These are phyloP conservation scores for Pelagia noctiluca DNA, from an alignment of 30 jellyfish, hydroid and myxozoan species.

Conservation along the genomic window DNA sequence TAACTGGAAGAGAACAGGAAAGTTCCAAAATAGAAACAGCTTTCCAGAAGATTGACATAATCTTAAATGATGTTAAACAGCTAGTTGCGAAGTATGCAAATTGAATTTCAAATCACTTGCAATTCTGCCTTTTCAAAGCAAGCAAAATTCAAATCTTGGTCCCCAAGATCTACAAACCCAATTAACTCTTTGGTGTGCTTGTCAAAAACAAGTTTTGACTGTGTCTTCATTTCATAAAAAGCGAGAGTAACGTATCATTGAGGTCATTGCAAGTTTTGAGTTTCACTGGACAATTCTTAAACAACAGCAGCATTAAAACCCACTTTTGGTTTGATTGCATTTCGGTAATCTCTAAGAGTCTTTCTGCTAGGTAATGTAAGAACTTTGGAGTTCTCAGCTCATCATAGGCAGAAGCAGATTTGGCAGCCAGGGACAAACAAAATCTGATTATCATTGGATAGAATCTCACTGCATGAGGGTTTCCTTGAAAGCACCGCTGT, in stretches of 20 bases:
- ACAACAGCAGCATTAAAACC: constrained; percentile 46
- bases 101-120: constrained; percentile 52
- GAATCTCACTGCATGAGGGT: constrained; percentile 14
- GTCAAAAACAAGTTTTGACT: constrained; percentile 47
- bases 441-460: constrained; percentile 11
- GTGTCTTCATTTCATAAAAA: constrained; percentile 62
- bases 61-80: constrained; percentile 17
- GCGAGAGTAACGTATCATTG: constrained; percentile 41
- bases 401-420: constrained; percentile 22
- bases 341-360: constrained; percentile 63
- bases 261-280: constrained; percentile 11
- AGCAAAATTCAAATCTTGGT: constrained; percentile 37
- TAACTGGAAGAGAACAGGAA: constrained; percentile 14
- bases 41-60: constrained; percentile 58
- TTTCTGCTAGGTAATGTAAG: constrained; percentile 53
- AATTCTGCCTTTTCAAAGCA: constrained; percentile 34
- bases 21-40: constrained; percentile 52
- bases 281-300: constrained; percentile 24
- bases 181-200: constrained; percentile 40
- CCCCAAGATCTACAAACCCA: constrained; percentile 64
- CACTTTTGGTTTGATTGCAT: constrained; percentile 33
- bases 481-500: not conserved
- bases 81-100: constrained; percentile 64
- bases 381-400: constrained; percentile 52
- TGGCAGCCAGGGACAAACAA: constrained; percentile 25